phyloP scores from a whole-genome alignment of 2,797 vertebrate genomes.

The Myiothlypis chrysogaster region DNA sequence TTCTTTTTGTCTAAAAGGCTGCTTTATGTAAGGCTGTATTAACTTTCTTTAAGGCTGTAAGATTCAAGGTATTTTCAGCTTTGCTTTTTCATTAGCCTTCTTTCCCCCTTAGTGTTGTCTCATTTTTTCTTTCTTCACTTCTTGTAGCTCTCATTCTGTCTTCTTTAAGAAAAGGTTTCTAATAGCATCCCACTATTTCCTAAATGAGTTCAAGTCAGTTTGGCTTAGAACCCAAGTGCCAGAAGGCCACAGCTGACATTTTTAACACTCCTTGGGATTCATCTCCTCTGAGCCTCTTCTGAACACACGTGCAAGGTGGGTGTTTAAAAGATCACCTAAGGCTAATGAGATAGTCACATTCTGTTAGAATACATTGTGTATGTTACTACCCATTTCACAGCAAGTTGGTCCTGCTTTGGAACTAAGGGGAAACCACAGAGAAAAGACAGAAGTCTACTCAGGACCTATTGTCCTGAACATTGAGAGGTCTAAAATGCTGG shows the following conservation, averaged over 20 bases:
- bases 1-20: background rate
- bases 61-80: background rate
- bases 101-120: background rate
- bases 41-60: background rate
- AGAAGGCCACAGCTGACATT: background rate
- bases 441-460: background rate
- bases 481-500: background rate
- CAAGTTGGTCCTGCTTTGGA: background rate
- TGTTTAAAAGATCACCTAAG: background rate
- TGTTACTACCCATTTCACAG: accelerated
- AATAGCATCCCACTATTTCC: background rate
- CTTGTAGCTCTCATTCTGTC: background rate
- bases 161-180: background rate
- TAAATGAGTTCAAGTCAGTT: background rate
- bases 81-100: background rate
- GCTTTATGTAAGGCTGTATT: background rate
- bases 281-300: background rate
- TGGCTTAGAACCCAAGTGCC: background rate
- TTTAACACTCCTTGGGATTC: background rate
- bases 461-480: background rate
- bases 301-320: background rate
- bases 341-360: background rate
- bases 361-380: background rate
- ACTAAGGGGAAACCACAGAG: background rate
- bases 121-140: background rate